Base-by-base conservation (phyloP, 2,113 vertebrate genomes). In the Hypomesus transpacificus region DNA sequence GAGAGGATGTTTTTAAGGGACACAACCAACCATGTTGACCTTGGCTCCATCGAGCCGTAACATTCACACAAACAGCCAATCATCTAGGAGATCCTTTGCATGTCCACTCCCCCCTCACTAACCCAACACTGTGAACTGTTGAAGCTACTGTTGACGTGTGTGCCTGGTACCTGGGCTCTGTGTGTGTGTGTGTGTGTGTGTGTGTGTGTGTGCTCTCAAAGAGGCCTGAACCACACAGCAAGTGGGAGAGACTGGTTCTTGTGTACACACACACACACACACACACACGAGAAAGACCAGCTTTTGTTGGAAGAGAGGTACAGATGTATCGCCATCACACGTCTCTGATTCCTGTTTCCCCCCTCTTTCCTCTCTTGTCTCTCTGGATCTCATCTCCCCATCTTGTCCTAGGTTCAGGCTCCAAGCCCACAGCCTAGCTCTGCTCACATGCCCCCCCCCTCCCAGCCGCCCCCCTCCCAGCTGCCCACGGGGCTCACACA, bases 171-270 rank as follows among this genome's bases (percentile, higher is more conserved):
- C 39, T 46, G 39, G 39, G 39, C 39, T 26, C 24, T 68, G 54
- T 73, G 54, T 63, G 14, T 54, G 31, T 69, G 68, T 69, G 68
- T 52, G 59, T 71, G 14, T 75, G 34, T 67, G 22, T 79, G 66
- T 75, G 85, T 89, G 75, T 58, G 81, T 87, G 85, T 78, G 78
- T 80, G 80, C n/a, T n/a, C 83, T 81, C 84, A 89, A 86, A 79
- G 83, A 61, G 66, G 74, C 54, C 1, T 62, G 66, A 6, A 65
- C 18, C 62, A 16, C 69, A 75, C 31, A 62, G 51, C 3, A 53
- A 31, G 24, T 68, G 34, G 31, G 16, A 63, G 4, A 26, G 6
- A 20, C 57, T 24, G 57, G n/a, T 21, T 22, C 21, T 16, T 20
- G 9, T 7, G 18, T n/a, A n/a, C 8, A 18, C 21, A 59, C 7